Conservation (phyloP, 2,888 invertebrate genomes). For the Xylota segnis region DNA sequence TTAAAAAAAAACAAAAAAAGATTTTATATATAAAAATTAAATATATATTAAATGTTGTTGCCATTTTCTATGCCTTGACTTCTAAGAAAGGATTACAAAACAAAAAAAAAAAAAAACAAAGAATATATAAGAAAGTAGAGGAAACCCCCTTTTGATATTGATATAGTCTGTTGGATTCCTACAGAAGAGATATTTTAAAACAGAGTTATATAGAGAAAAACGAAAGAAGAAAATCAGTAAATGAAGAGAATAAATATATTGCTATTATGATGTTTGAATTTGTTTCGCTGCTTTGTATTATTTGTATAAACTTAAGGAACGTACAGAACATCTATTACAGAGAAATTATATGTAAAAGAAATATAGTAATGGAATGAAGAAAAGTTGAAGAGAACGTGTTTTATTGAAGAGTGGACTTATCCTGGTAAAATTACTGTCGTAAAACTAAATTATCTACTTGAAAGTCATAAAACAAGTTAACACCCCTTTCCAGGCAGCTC, state of each 20-base stretch:
- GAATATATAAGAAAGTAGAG: not conserved
- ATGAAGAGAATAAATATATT: conserved; percentile 50
- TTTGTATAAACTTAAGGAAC: conserved; percentile 53
- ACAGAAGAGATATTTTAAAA: conserved; percentile 54
- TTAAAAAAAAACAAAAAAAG: conserved; percentile 23
- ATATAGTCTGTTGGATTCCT: conserved; percentile 33
- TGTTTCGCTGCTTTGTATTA: conserved; percentile 61
- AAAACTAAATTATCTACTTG: too few species aligned
- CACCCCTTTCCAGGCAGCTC: too few species aligned
- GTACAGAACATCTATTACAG: conserved; percentile 53
- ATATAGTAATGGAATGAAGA: conserved; percentile 56
- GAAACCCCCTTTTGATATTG: conserved; percentile 30
- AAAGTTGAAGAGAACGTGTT: conserved; percentile 40
- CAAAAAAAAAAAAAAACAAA: conserved; percentile 22
- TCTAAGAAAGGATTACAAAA: conserved; percentile 45
- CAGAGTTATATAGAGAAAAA: conserved; percentile 35
- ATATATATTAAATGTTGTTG: conserved; percentile 73
- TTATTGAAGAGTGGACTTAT: conserved; percentile 30
- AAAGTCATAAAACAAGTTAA: too few species aligned
- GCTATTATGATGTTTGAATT: conserved; percentile 39
- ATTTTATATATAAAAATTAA: conserved; percentile 46
- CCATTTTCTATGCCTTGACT: conserved; percentile 75
- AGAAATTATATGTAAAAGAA: conserved; percentile 47
- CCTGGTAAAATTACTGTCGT: too few species aligned
- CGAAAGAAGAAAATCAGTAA: conserved; percentile 3